Base-by-base conservation (phyloP, 2,888 invertebrate genomes). In the Campoplex capitator region DNA sequence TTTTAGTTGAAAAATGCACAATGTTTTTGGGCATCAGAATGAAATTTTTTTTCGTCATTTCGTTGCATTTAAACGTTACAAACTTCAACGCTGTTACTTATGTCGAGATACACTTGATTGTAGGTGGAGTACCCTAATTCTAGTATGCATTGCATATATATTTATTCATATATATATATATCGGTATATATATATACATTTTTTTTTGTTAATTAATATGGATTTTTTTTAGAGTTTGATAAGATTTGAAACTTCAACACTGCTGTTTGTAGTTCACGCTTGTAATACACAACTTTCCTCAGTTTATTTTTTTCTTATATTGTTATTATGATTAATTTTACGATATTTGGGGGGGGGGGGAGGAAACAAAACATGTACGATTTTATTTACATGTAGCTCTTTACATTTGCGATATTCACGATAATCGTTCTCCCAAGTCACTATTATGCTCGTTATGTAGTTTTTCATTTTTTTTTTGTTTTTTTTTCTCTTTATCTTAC, bases 31-130 rank as follows among this genome's bases (percentile, higher is more conserved):
- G 23, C 23, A 28, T 56, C 2, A 9, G 23, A 9, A 23, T 2
- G 23, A 23, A 23, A 56, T 23, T 28, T 23, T 23, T 23, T 23
- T 38, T 38, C 16, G 9, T 16, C 32, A 62, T 62, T 62, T 32
- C 32, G 32, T 28, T 62, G 16, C 28, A 32, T 62, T 62, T 62
- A 3, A 62, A 62, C 62, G 32, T 32, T 62, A 32, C 62, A 62
- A 62, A 62, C 16, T 62, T 62, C 62, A 62, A 62, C 62, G 16
- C n/a, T 62, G 13, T 62, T 62, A 62, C 32, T 62, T 93, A 93
- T 90, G 91, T 93, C 92, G 92, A 92, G 93, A 93, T 94, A 94
- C 92, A 93, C 90, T 93, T 91, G 92, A 93, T 92, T 93, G 92
- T 92, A 89, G 91, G 90, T 92, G 90, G 88, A 92, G 45, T 45